Evolutionary conservation across 2,888 invertebrate genomes (phyloP).

Genomic region (Notocelia uddmanniana): DNA sequence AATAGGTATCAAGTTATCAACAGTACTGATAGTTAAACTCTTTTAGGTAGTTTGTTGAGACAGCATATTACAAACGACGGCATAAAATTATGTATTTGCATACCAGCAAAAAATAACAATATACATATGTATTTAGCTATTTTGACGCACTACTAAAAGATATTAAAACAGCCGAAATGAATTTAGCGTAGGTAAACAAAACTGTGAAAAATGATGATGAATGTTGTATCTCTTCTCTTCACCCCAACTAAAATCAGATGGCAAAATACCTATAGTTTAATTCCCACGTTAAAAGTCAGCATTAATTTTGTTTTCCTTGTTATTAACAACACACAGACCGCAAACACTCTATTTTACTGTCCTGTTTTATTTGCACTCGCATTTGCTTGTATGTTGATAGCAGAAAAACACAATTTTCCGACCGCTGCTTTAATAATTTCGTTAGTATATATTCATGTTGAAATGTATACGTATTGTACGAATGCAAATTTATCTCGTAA

Average conservation of each 20-base stretch:
- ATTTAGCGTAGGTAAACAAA: no score
- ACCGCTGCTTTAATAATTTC: constrained; percentile 14
- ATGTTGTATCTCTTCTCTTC: no score
- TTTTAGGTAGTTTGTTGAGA: no score
- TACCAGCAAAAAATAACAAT: no score
- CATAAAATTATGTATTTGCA: no score
- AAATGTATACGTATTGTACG: constrained; percentile 22
- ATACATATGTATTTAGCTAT: no score
- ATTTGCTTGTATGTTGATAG: constrained; percentile 21
- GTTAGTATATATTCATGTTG: neutral
- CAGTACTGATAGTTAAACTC: no score
- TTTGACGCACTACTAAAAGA: no score
- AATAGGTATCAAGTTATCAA: no score
- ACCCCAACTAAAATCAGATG: neutral
- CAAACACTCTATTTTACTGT: constrained; percentile 14
- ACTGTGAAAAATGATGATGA: no score
- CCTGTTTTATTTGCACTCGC: constrained; percentile 1
- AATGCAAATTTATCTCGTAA: constrained; percentile 42
- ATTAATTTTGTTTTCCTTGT: constrained; percentile 2
- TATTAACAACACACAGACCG: neutral
- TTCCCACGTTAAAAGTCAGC: neutral
- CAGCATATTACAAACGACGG: no score
- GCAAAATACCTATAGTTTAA: neutral
- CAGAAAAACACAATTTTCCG: constrained; percentile 18
- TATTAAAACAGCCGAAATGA: no score